These are phyloP conservation scores for Eolophus roseicapilla DNA, from an alignment of 2,113 vertebrate genomes.

Conservation along the genomic window DNA sequence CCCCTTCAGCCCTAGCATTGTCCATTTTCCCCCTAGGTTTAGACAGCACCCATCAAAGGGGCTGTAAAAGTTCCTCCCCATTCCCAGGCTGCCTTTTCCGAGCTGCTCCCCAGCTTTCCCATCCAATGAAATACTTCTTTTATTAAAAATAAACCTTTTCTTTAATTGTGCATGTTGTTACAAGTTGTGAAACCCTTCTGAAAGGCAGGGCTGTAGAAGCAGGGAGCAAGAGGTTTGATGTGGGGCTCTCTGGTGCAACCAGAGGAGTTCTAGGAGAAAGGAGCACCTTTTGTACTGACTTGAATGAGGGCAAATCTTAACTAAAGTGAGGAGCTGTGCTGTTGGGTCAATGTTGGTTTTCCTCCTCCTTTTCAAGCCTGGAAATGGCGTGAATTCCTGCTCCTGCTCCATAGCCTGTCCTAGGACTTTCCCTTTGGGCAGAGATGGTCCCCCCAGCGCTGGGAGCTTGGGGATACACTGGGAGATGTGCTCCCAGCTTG, in stretches of 20 bases:
- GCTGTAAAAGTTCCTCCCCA: neutral
- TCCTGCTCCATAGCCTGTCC: neutral
- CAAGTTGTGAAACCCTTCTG: neutral
- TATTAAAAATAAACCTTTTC: neutral
- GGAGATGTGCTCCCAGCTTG: neutral
- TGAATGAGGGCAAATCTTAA: neutral
- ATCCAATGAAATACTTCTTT: neutral
- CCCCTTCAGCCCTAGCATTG: neutral
- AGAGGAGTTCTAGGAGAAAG: neutral
- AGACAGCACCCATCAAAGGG: neutral
- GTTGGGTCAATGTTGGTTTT: neutral
- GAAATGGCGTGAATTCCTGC: rapidly evolving
- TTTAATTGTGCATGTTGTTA: neutral
- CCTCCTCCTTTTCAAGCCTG: neutral
- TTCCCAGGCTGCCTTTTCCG: neutral
- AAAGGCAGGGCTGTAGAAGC: neutral
- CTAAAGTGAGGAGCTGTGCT: neutral
- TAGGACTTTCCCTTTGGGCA: neutral
- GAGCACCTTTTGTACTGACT: neutral
- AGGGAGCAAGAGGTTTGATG: neutral
- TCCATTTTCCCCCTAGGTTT: neutral
- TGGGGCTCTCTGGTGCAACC: neutral
- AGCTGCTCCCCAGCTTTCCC: neutral
- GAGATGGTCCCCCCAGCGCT: neutral
- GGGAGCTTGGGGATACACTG: neutral